Conservation (phyloP, 2,888 invertebrate genomes). For the Microctonus aethiopoides region DNA sequence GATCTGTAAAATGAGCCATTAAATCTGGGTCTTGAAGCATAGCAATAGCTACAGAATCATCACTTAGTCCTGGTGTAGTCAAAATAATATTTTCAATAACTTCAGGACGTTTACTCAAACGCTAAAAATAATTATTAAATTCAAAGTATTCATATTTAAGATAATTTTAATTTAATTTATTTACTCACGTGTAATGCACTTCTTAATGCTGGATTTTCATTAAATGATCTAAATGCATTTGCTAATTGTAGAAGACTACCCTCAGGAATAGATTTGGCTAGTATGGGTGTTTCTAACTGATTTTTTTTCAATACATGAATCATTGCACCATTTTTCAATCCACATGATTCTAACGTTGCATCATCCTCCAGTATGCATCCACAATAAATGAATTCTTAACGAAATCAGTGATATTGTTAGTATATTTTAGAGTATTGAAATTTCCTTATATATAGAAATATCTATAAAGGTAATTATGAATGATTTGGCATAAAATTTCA, state of each 20-base stretch:
- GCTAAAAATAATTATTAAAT: slow-evolving; percentile 49
- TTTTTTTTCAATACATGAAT: slow-evolving; percentile 70
- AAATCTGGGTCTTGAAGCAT: slow-evolving; percentile 82
- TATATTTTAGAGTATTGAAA: slow-evolving; percentile 13
- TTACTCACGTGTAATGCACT: slow-evolving; percentile 74
- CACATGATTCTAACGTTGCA: slow-evolving; percentile 73
- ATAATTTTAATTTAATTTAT: neutral
- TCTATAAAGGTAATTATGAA: slow-evolving; percentile 7
- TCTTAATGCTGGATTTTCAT: slow-evolving; percentile 73
- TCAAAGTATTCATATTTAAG: no score
- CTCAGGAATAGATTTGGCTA: slow-evolving; percentile 70
- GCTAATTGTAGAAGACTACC: slow-evolving; percentile 74
- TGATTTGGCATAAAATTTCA: slow-evolving; percentile 9
- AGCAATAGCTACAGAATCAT: slow-evolving; percentile 79
- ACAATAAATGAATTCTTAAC: slow-evolving; percentile 76
- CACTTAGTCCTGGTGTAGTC: slow-evolving; percentile 76
- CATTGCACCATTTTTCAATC: slow-evolving; percentile 70
- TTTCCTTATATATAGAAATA: neutral
- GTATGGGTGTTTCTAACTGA: slow-evolving; percentile 59
- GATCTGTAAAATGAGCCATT: slow-evolving; percentile 77
- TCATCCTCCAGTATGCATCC: slow-evolving; percentile 77
- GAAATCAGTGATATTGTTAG: slow-evolving; percentile 18
- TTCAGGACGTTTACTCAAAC: slow-evolving; percentile 65
- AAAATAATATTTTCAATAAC: slow-evolving; percentile 77
- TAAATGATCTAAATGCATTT: slow-evolving; percentile 73